These are phyloP conservation scores for Aurelia sp. DNA, from an alignment of 30 jellyfish, hydroid and myxozoan species.

Conservation along the genomic window DNA sequence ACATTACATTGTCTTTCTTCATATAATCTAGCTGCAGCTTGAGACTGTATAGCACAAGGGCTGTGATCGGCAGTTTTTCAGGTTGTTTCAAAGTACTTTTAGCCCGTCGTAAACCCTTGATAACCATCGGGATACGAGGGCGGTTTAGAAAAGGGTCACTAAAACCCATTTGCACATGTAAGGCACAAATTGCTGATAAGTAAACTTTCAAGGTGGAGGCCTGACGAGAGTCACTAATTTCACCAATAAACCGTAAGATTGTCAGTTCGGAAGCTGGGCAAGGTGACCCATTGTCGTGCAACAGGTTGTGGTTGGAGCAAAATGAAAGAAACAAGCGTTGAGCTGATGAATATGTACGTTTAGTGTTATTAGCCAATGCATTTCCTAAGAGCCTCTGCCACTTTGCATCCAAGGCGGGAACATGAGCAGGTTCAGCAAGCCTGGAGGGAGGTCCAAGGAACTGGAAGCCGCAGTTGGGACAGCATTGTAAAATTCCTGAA, in stretches of 20 bases:
- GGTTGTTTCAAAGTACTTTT: background rate
- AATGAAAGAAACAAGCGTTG: background rate
- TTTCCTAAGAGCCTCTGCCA: conserved; percentile 10
- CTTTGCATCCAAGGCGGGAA: conserved; percentile 27
- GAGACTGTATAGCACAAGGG: background rate
- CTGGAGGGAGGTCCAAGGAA: background rate
- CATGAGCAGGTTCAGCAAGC: background rate
- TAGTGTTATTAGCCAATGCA: background rate
- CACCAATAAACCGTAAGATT: background rate
- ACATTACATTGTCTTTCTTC: background rate
- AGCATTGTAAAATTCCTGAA: conserved; percentile 1
- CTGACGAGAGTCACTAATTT: background rate
- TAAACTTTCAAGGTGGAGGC: conserved; percentile 3
- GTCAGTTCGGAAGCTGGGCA: conserved; percentile 36
- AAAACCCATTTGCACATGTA: conserved; percentile 1
- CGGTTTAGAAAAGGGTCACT: background rate
- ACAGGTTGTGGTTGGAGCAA: background rate
- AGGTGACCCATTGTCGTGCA: background rate
- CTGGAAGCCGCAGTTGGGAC: background rate
- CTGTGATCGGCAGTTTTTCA: background rate
- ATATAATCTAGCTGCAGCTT: background rate
- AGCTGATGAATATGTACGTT: conserved; percentile 11
- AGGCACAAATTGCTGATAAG: conserved; percentile 13
- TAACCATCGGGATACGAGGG: background rate
- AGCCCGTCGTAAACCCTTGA: conserved; percentile 7